A percentile compares a stretch with the other conserved stretches of the same genome.
Evolutionary conservation across 2,797 vertebrate species (phyloP).

Genomic region (Enteromius radiatus): DNA sequence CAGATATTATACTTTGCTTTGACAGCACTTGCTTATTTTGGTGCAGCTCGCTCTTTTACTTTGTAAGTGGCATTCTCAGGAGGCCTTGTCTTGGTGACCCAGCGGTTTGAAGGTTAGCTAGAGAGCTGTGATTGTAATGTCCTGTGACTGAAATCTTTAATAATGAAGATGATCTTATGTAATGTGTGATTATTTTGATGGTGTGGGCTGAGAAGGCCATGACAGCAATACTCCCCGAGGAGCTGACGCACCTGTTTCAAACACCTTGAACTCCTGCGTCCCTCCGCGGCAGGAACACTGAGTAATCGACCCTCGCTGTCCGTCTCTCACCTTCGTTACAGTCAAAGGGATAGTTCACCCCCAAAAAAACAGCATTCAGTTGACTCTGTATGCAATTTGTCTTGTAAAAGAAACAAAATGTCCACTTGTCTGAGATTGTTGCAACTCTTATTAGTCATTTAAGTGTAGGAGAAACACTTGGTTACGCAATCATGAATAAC

Average conservation of each 20-base stretch:
- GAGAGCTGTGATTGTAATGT: constrained; percentile 10
- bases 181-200: constrained; percentile 32
- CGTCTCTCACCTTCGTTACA: not conserved
- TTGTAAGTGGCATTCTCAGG: not conserved
- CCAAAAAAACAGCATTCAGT: no score
- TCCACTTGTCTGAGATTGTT: not conserved
- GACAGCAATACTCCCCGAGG: constrained; percentile 8
- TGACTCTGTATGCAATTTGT: not conserved
- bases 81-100: not conserved
- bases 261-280: constrained; percentile 31
- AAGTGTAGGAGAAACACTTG: constrained; percentile 3
- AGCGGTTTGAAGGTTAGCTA: not conserved
- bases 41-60: not conserved
- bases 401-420: not conserved
- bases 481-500: not conserved
- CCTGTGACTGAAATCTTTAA: constrained; percentile 24
- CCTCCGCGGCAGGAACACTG: not conserved
- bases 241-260: constrained; percentile 35
- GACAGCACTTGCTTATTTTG: not conserved
- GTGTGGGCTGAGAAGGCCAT: not conserved
- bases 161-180: constrained; percentile 12
- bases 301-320: constrained; percentile 4
- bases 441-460: not conserved
- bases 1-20: not conserved
- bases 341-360: not conserved